Base-by-base conservation (phyloP, 2,888 invertebrate species). In the Drosophila pseudotalamancana region DNA sequence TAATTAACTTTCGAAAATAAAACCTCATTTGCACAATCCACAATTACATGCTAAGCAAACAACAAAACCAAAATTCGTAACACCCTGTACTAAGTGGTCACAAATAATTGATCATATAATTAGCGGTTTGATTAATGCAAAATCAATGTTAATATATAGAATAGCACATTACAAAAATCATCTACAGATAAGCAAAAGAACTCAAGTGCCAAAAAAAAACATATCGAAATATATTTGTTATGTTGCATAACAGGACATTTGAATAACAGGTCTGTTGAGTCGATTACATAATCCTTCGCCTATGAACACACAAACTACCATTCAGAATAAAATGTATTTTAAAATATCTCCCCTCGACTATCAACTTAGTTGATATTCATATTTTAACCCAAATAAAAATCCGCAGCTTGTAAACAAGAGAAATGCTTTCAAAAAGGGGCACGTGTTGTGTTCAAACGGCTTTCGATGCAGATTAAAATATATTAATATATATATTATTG, bases 131-230 rank as follows among this genome's bases (percentile, higher is more conserved):
- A 67, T 56, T 55, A 63, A 83, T 63, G 37, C 49, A 9, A 73
- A 83, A 63, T 79, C 72, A 51, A 68, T 68, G 53, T 40, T 32
- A 64, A 57, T n/a, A n/a, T n/a, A n/a, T n/a, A n/a, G 77, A 50
- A 53, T 61, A 57, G 19, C 69, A 61, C 40, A 27, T 46, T 59
- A 39, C 51, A 45, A 46, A 61, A 35, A 45, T n/a, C n/a, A n/a
- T n/a, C n/a, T n/a, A n/a, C n/a, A 40, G 40, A 45, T 32, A 40
- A 12, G 32, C 31, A 42, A 60, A 32, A 14, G 21, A 23, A 23
- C 18, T 35, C 11, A 27, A 48, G 59, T 19, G 18, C 19, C 16
- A 5, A 34, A 11, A 14, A 21, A 21, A 18, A 21, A 16, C 5
- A 14, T 19, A 6, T 29, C 18, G 6, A 27, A 49, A 49, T 19